Conservation (phyloP, 2,113 vertebrate genomes). For the Platysteira castanea region DNA sequence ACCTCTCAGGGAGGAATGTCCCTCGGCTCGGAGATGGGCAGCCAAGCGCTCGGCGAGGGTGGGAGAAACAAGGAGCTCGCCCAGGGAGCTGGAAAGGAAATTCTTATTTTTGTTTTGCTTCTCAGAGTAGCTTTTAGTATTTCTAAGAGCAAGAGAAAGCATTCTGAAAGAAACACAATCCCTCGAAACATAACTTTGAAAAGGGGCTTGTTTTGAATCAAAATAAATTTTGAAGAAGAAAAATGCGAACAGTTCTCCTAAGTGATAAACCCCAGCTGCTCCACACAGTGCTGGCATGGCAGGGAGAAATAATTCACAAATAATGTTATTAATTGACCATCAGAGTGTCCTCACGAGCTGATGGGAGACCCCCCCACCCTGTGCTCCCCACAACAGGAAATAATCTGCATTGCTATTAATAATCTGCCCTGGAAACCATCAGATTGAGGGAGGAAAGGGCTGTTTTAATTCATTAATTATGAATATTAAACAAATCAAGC, state of each 20-base stretch:
- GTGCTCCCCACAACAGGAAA: background rate
- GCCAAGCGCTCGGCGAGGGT: background rate
- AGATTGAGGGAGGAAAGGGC: background rate
- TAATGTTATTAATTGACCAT: background rate
- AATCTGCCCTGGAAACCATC: background rate
- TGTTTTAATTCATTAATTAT: conserved; percentile 1
- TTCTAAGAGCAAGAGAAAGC: background rate
- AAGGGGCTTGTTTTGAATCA: background rate
- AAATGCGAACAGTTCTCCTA: background rate
- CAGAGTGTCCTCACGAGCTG: background rate
- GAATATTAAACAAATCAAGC: background rate
- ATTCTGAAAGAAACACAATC: background rate
- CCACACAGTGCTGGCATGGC: background rate
- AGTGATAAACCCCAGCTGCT: background rate
- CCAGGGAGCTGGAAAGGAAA: background rate
- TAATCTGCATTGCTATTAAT: background rate
- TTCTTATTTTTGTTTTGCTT: background rate
- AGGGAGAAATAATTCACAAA: background rate
- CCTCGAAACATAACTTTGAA: background rate
- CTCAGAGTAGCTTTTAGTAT: background rate
- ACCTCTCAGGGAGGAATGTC: background rate
- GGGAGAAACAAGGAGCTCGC: background rate
- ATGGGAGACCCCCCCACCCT: background rate
- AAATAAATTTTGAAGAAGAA: background rate
- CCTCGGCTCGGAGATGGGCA: background rate